Percentiles rank a stretch among this genome's conserved stretches.
Evolutionary conservation across 2,888 invertebrate species (phyloP).

Genomic region (Yponomeuta sedellus): DNA sequence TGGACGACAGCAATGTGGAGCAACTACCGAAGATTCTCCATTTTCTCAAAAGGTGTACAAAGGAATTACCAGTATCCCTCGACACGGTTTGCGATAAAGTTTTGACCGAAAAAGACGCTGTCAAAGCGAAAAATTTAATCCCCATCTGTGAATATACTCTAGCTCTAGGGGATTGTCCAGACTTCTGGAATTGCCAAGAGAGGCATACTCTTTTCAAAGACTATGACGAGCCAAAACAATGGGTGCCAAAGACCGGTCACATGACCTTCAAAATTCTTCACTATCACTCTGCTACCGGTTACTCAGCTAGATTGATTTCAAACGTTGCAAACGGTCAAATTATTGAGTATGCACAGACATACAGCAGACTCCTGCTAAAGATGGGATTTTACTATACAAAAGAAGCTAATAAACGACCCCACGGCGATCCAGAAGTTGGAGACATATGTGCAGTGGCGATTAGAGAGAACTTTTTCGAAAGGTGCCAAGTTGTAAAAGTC

Average conservation of each 20-base stretch:
- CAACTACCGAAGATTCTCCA: slow-evolving; percentile 78
- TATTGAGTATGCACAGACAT: slow-evolving; percentile 47
- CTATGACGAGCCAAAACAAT: slow-evolving; percentile 66
- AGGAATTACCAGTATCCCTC: slow-evolving; percentile 48
- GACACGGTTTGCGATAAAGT: slow-evolving; percentile 46
- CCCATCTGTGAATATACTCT: slow-evolving; percentile 78
- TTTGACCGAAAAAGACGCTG: slow-evolving; percentile 50
- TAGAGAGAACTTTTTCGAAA: slow-evolving; percentile 63
- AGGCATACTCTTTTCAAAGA: slow-evolving; percentile 78
- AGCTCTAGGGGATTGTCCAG: slow-evolving; percentile 79
- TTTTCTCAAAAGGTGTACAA: slow-evolving; percentile 71
- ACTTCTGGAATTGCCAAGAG: slow-evolving; percentile 70
- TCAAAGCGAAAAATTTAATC: slow-evolving; percentile 52
- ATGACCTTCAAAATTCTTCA: slow-evolving; percentile 76
- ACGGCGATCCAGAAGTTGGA: slow-evolving; percentile 65
- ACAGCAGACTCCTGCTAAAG: slow-evolving; percentile 49
- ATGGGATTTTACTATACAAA: slow-evolving; percentile 56
- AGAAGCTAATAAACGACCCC: slow-evolving; percentile 45
- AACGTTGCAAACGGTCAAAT: slow-evolving; percentile 30
- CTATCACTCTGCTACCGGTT: slow-evolving; percentile 78
- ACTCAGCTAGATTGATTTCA: slow-evolving; percentile 71
- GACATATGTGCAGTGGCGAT: slow-evolving; percentile 73
- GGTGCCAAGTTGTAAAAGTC: slow-evolving; percentile 75
- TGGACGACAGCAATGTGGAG: slow-evolving; percentile 76
- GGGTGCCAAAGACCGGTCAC: slow-evolving; percentile 71